Evolutionary conservation across 2,797 vertebrate genomes (phyloP), one percentile per base, ranked within the genome.

Genomic region (Hozukius guyotensis): DNA sequence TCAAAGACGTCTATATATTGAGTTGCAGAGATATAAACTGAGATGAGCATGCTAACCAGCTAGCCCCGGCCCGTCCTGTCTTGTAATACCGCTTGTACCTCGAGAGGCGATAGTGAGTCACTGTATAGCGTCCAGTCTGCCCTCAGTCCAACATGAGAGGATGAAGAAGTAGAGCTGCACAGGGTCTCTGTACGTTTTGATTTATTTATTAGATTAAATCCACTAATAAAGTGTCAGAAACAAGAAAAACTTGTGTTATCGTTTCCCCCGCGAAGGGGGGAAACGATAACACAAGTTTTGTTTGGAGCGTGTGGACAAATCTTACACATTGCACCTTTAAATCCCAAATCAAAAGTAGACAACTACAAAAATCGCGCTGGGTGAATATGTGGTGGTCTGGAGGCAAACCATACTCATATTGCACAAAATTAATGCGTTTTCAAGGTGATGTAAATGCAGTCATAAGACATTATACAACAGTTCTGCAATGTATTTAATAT

Each of bases 141-240:
- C 16, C 42, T 46, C 7, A 46, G 42, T 46, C 42, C 16, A 46
- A 46, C 42, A 20, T 46, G 7, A 25, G 16, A 60, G 2, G 27
- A 27, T 59, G 56, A 59, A 59, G 56, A 42, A 42, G 38, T 2
- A 0, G 38, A 16, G 38, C 38, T 42, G 25, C 25, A 16, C 4
- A 59, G 25, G 25, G 0, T 57, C 0, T 0, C 25, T 29, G 29
- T 10, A 10, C 0, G 9, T 60, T 20, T 31, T 31, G 8, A 60
- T 32, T 10, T 18, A 3, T 56, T 56, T 13, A 55, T 24, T 55
- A 27, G 12, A 27, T 27, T 3, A 0, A 42, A 42, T 42, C 42
- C 42, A 46, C 1, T 8, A 59, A 59, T 59, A 61, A 61, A 11
- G 59, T 32, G 0, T 29, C 16, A 31, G 57, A 60, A 60, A 31